phyloP scores from a whole-genome alignment of 92 coral and sea anemone genomes.

The Epizoanthus stellaris region DNA sequence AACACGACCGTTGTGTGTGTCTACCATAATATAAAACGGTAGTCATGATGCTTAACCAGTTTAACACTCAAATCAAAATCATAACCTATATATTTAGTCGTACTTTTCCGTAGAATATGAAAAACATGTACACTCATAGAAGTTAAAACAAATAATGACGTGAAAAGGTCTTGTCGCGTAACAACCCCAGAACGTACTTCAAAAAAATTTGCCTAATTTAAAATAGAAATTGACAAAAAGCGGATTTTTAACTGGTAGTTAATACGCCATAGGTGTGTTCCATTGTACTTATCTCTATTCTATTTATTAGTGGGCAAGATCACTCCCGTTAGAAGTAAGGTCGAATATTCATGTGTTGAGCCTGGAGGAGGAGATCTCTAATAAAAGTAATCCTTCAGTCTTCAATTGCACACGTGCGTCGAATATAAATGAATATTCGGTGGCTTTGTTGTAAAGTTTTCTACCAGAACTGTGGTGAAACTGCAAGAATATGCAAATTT shows the following conservation, averaged over 20 bases:
- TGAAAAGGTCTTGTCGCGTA: slow-evolving; percentile 47
- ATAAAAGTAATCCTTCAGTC: slow-evolving; percentile 13
- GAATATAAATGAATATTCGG: slow-evolving; percentile 20
- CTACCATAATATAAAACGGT: not conserved
- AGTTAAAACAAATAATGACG: slow-evolving; percentile 15
- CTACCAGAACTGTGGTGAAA: slow-evolving; percentile 24
- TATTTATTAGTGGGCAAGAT: not conserved
- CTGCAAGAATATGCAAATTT: slow-evolving; percentile 44
- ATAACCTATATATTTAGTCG: not conserved
- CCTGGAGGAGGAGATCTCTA: not conserved
- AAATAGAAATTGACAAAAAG: slow-evolving; percentile 36
- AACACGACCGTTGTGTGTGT: not conserved
- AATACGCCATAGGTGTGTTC: slow-evolving; percentile 35
- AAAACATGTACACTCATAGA: not conserved
- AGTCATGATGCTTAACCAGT: not conserved
- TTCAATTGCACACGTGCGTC: slow-evolving; percentile 42
- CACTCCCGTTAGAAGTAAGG: not conserved
- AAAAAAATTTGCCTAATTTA: slow-evolving; percentile 66
- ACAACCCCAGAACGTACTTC: slow-evolving; percentile 64
- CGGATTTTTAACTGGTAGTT: slow-evolving; percentile 24
- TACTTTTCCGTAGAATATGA: not conserved
- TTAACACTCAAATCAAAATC: not conserved
- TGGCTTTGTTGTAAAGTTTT: slow-evolving; percentile 32
- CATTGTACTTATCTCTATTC: slow-evolving; percentile 13
- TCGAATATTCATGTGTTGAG: not conserved